A percentile compares a stretch with the other conserved stretches of the same genome.
Evolutionary conservation across 2,113 vertebrate species (phyloP).

Genomic region (Amazona guildingii): DNA sequence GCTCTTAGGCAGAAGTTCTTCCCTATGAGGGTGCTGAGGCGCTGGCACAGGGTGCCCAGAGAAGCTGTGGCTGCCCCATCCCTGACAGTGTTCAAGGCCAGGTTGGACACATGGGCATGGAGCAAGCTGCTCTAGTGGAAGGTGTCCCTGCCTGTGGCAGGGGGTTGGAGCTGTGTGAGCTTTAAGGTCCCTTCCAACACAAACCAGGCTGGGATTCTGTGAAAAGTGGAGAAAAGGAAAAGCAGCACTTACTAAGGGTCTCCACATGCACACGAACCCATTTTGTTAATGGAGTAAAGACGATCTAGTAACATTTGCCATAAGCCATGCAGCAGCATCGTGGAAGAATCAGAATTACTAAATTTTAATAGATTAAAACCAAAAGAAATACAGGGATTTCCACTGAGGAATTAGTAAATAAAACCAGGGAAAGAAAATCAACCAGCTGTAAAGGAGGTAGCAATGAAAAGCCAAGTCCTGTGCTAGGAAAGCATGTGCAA

Average conservation of each 20-base stretch:
- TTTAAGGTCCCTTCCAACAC: background rate
- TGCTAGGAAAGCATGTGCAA: background rate
- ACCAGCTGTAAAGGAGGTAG: conserved; percentile 17
- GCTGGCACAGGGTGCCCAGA: background rate
- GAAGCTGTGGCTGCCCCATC: too few relatives aligned
- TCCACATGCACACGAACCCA: background rate
- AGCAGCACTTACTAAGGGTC: background rate
- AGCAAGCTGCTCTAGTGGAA: too few relatives aligned
- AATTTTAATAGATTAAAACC: conserved; percentile 53
- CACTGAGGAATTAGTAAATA: conserved; percentile 41
- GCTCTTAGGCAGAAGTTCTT: background rate
- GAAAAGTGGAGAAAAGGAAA: background rate
- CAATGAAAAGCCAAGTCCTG: background rate
- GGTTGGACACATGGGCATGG: too few relatives aligned
- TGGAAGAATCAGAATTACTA: conserved; percentile 6
- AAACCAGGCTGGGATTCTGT: background rate
- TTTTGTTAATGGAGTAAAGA: background rate
- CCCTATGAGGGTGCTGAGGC: background rate
- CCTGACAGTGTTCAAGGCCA: too few relatives aligned
- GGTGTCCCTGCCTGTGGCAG: background rate
- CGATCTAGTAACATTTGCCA: background rate
- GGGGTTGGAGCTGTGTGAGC: background rate
- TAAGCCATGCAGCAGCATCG: conserved; percentile 38
- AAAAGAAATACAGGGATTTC: conserved; percentile 31
- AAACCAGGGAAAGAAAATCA: background rate